A percentile compares a stretch with the other conserved stretches of the same genome.
Conservation (phyloP, 64 coral and sea anemone genomes). For the Stichodactyla helianthus region DNA sequence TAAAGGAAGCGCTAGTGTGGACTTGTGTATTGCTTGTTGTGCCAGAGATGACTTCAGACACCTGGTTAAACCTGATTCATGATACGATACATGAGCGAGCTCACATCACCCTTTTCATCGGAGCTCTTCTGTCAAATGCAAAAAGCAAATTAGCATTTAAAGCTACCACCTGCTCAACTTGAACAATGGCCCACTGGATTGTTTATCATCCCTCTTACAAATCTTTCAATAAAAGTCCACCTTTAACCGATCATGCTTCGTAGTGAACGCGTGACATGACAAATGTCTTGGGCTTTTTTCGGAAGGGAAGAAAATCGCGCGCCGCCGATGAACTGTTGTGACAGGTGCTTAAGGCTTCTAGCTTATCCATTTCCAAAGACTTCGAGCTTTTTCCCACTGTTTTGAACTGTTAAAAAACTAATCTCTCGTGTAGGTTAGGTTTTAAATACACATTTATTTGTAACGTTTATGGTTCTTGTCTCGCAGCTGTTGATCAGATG, state of each 20-base stretch:
- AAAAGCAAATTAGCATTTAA: slow-evolving; percentile 21
- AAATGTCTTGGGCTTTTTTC: background rate
- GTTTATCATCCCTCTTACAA: slow-evolving; percentile 17
- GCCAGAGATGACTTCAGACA: background rate
- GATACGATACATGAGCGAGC: slow-evolving; percentile 5
- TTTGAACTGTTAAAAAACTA: background rate
- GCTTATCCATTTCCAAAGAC: background rate
- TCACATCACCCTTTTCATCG: slow-evolving; percentile 1
- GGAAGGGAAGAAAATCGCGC: background rate
- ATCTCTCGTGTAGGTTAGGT: too few species aligned
- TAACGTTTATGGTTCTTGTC: background rate
- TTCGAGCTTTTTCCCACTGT: background rate
- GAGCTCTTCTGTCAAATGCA: background rate
- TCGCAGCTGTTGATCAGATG: background rate
- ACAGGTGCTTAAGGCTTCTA: background rate
- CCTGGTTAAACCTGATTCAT: slow-evolving; percentile 1
- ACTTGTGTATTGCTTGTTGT: background rate
- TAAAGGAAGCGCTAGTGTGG: background rate
- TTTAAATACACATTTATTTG: background rate
- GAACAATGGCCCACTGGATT: slow-evolving; percentile 12
- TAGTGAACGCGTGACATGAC: background rate
- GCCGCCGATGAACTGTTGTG: background rate
- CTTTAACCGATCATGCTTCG: background rate
- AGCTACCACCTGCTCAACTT: background rate
- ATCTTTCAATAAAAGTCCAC: slow-evolving; percentile 12